These are phyloP conservation scores for Pituophis catenifer DNA, from an alignment of 2,113 vertebrate genomes.

Conservation along the genomic window DNA sequence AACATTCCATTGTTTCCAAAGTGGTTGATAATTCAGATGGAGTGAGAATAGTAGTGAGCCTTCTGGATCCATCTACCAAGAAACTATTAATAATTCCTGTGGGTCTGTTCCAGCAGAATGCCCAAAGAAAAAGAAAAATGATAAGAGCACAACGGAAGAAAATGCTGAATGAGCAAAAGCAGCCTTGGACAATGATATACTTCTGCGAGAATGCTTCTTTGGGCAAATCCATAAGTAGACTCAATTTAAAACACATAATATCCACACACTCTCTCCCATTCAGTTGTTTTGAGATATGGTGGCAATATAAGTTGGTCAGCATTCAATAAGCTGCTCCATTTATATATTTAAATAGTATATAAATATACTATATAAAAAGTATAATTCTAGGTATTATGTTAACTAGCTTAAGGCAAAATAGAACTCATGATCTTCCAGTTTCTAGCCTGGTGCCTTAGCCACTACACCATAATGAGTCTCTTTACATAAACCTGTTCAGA, in stretches of 20 bases:
- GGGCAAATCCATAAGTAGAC: background rate
- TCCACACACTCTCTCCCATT: background rate
- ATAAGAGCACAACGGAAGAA: slow-evolving; percentile 2
- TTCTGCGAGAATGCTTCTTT: background rate
- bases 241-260: background rate
- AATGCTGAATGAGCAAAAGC: background rate
- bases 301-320: background rate
- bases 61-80: slow-evolving; percentile 24
- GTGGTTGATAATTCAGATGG: slow-evolving; percentile 19
- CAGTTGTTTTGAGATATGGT: background rate
- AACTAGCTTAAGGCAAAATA: background rate
- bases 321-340: background rate
- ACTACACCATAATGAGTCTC: background rate
- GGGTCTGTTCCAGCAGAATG: slow-evolving; percentile 12
- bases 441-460: background rate
- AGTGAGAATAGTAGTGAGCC: slow-evolving; percentile 5
- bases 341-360: background rate
- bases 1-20: slow-evolving; percentile 28
- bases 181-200: background rate
- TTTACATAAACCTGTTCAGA: background rate
- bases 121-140: background rate
- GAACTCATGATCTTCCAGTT: background rate
- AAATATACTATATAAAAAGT: too few relatives aligned
- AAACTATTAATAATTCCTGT: slow-evolving; percentile 29
- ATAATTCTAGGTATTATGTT: background rate